Evolutionary conservation across 2,113 vertebrate species (phyloP).

Genomic region (Ptilorrhoa leucosticta): DNA sequence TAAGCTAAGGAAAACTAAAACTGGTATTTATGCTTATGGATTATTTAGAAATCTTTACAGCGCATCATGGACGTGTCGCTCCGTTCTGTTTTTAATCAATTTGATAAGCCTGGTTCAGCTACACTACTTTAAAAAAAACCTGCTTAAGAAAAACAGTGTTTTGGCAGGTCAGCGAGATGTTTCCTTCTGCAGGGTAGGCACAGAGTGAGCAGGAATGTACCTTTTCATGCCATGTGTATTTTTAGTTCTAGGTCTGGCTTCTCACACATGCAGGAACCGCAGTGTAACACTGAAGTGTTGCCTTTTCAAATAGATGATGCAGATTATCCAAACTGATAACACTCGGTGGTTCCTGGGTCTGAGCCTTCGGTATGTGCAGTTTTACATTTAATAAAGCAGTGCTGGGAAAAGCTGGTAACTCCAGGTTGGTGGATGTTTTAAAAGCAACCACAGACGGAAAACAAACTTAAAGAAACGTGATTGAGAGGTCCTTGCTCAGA

Average conservation of each 20-base stretch:
- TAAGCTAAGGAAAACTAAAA: not conserved
- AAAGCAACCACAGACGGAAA: not conserved
- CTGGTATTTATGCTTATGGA: not conserved
- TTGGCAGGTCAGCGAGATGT: not conserved
- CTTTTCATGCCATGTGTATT: slow-evolving; percentile 21
- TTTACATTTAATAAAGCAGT: not conserved
- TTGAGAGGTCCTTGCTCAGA: not conserved
- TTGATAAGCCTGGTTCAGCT: not conserved
- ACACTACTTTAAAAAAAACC: not conserved
- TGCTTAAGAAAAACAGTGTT: not conserved
- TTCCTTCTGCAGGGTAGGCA: not conserved
- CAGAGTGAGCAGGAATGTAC: not conserved
- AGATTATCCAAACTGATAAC: slow-evolving; percentile 1
- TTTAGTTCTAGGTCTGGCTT: slow-evolving; percentile 25
- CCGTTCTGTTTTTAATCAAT: not conserved
- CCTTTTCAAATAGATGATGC: slow-evolving; percentile 9
- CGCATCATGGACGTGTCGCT: not conserved
- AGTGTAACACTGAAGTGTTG: not conserved
- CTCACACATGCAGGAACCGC: not conserved
- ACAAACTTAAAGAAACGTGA: not conserved
- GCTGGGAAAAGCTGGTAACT: not conserved
- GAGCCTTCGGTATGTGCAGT: not conserved
- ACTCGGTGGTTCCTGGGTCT: not conserved
- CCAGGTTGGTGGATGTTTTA: not conserved
- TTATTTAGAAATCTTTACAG: not conserved